Conservation (phyloP, 2,113 vertebrate genomes). For the Chloebia gouldiae region DNA sequence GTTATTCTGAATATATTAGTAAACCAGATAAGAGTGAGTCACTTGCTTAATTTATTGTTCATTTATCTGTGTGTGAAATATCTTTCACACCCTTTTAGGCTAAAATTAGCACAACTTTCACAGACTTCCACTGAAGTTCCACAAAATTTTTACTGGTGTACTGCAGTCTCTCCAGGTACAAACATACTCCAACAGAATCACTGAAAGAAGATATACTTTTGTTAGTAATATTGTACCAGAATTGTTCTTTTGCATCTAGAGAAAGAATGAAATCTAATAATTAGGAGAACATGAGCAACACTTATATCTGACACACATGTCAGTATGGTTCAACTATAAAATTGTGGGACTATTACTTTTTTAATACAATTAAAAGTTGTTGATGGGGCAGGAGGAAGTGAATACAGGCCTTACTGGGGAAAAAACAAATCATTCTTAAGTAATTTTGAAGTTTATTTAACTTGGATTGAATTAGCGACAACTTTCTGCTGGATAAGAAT, state of each 20-base stretch:
- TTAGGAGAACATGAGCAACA: neutral
- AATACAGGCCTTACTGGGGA: neutral
- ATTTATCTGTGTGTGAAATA: neutral
- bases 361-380: neutral
- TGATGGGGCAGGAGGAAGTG: rapidly evolving
- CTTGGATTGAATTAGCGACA: neutral
- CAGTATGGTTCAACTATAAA: neutral
- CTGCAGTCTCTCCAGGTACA: neutral
- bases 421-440: neutral
- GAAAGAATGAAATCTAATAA: neutral
- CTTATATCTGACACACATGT: neutral
- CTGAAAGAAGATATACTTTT: neutral
- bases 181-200: neutral
- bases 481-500: neutral
- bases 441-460: neutral
- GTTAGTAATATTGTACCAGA: neutral
- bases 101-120: neutral
- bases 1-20: neutral
- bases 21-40: neutral
- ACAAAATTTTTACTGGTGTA: neutral
- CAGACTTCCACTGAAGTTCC: neutral
- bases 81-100: neutral
- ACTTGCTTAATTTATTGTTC: neutral
- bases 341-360: neutral
- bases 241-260: neutral